Conservation (phyloP, 64 coral and sea anemone genomes). For the Montipora capricornis region DNA sequence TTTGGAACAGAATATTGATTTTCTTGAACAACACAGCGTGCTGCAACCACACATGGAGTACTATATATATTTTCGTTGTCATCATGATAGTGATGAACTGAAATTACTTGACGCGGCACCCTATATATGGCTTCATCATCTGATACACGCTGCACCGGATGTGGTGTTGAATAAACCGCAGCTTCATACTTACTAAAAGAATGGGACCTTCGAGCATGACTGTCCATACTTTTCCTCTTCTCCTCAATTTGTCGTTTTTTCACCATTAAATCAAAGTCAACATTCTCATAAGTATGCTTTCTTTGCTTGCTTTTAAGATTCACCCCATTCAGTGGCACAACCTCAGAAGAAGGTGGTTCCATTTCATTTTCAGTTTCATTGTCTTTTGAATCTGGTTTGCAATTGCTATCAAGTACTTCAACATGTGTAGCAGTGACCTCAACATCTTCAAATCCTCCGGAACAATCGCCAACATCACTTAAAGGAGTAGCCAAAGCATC, state of each 20-base stretch:
- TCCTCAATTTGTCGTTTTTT: slow-evolving; percentile 10
- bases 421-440: not conserved
- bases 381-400: not conserved
- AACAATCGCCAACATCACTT: not conserved
- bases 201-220: not conserved
- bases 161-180: not conserved
- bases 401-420: not conserved
- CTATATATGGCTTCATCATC: slow-evolving; percentile 43
- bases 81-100: not conserved
- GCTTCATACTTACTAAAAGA: slow-evolving; percentile 24
- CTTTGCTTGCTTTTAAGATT: slow-evolving; percentile 34
- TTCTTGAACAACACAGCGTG: not conserved
- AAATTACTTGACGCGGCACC: not conserved
- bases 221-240: not conserved
- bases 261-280: not conserved
- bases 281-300: slow-evolving; percentile 49
- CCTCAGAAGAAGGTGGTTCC: not conserved
- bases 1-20: slow-evolving; percentile 40
- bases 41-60: slow-evolving; percentile 21
- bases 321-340: slow-evolving; percentile 31
- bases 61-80: slow-evolving; percentile 44
- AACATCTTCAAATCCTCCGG: not conserved
- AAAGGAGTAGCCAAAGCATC: not conserved
- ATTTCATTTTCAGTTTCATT: not conserved
- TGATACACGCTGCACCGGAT: slow-evolving; percentile 27